These are phyloP conservation scores for Cricetomys ansorgei DNA, from an alignment of 2,113 vertebrate species.

Conservation along the genomic window DNA sequence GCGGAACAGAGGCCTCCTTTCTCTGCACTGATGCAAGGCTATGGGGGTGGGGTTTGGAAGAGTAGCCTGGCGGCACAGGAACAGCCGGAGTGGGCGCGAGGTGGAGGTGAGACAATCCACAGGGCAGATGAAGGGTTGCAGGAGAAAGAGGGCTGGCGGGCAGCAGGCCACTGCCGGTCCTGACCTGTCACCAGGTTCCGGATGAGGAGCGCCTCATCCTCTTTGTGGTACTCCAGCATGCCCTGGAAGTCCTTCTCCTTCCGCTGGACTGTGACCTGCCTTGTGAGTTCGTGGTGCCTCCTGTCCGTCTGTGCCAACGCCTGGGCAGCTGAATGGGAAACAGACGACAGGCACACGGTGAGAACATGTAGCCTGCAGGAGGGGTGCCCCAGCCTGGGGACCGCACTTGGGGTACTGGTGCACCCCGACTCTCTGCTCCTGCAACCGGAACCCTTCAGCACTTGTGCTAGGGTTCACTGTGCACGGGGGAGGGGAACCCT, in stretches of 20 bases:
- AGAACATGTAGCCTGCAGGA: neutral
- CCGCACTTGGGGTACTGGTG: neutral
- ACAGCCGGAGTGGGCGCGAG: neutral
- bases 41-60: neutral
- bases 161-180: neutral
- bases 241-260: constrained; percentile 98
- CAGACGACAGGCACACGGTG: neutral
- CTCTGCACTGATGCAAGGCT: neutral
- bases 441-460: neutral
- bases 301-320: constrained; percentile 61
- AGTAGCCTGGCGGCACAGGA: neutral
- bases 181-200: constrained; percentile 93
- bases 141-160: neutral
- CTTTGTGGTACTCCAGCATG: constrained; percentile 96
- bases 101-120: neutral
- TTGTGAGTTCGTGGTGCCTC: constrained; percentile 84
- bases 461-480: neutral
- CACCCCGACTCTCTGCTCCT: neutral
- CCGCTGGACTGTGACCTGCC: constrained; percentile 93
- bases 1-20: neutral
- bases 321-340: constrained; percentile 83
- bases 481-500: neutral
- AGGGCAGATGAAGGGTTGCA: too few species aligned
- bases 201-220: constrained; percentile 93
- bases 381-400: neutral